Base-by-base conservation (phyloP, 2,888 invertebrate species). In the Dicyrtomina minuta region DNA sequence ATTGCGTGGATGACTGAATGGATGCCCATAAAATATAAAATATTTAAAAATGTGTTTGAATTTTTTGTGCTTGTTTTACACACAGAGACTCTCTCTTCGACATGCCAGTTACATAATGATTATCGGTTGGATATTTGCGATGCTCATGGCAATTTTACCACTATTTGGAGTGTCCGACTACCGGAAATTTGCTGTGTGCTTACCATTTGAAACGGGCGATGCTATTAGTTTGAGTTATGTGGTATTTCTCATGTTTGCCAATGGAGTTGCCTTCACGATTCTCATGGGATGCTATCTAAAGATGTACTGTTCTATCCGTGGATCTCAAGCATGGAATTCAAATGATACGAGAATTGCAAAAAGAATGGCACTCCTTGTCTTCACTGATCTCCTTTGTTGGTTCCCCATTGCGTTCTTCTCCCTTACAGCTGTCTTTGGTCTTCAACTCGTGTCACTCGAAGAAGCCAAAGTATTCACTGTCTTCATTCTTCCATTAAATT, bases 371-470 rank as follows among this genome's bases (percentile, higher is more conserved):
- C 83, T 98, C 53, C 85, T 98, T 68, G 96, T 98, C 2, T 96
- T 96, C 82, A 98, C 97, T 0, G 97, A 98, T 82, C 94, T 98
- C 80, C 85, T 96, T 58, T 98, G 97, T 84, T 98, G 97, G 97
- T 93, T 96, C 2, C 98, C 98, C 0, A 96, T 97, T 74, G 94
- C 97, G 1, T 94, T 97, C 83, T 93, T 95, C 82, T 92, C 96
- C 6, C 85, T 97, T 44, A 94, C 96, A 0, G 96, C 97, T 20
- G 91, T 95, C 8, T 92, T 95, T 81, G 96, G 96, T 12, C 84
- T 90, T 75, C 93, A 92, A 72, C 85, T 97, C 60, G 92, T 98
- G 33, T 92, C 93, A 1, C 85, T 98, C 72, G 96, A 96, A 81
- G 93, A 95, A 83, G 96, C 97, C 58, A 98, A 98, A 85, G 83